Base-by-base conservation (phyloP, 2,888 invertebrate genomes). In the Papilio gigon region DNA sequence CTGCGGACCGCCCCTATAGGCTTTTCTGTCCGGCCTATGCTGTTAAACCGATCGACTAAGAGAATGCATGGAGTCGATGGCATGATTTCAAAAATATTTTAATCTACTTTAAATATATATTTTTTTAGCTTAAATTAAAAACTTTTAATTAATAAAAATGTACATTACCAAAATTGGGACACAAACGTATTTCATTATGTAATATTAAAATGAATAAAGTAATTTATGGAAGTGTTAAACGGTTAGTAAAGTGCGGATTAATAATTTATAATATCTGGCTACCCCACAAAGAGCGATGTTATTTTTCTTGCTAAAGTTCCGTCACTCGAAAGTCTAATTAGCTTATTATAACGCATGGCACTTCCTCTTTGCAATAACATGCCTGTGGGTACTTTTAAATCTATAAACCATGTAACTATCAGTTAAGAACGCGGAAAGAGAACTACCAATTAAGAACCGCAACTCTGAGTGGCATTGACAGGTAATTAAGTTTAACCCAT, bases 11-110 rank as follows among this genome's bases (percentile, higher is more conserved):
- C 92, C 92, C 91, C 92, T 91, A 89, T 91, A 91, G 91, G 92
- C 92, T 91, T 92, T 92, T 92, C 92, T 91, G 91, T 90, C 90
- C 91, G 87, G 92, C 92, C 92, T 92, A 91, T 90, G 89, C 90
- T 87, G 90, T 90, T 91, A 88, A 89, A 90, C 88, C 84, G 89
- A 91, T 90, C 87, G 89, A 81, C 84, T 88, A 82, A 71, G 70
- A 83, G 79, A 74, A 73, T 74, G 72, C 44, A 74, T 86, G 79
- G 91, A 92, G 90, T 83, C 80, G 85, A 72, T 70, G 37, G 61
- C 40, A 70, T 65, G 65, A 25, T 59, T 67, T 44, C 33, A 59
- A 37, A 56, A 40, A 65, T 42, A 60, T 72, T 68, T 75, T 71
- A 63, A 58, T 47, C 25, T 63, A 60, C 35, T n/a, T 4, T 17